Percentiles rank a stretch among this genome's conserved stretches.
phyloP scores from a whole-genome alignment of 2,888 invertebrate genomes.

The Sepiola atlantica region DNA sequence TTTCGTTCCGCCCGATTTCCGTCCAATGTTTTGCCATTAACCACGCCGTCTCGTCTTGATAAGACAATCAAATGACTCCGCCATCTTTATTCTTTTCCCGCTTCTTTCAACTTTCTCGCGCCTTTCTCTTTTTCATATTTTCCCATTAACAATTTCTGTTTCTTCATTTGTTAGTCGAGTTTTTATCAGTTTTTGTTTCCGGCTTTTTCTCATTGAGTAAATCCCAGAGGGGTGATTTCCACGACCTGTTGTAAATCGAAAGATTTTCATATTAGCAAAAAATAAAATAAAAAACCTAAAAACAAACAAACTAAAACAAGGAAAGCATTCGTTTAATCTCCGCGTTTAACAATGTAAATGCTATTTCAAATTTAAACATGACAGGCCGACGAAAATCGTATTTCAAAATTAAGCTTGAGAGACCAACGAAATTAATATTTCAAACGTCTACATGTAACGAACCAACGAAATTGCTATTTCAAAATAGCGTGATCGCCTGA shows the following conservation, averaged over 20 bases:
- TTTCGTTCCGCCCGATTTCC: constrained; percentile 32
- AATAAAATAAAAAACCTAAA: too few species aligned
- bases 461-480: too few species aligned
- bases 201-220: background rate
- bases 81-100: constrained; percentile 24
- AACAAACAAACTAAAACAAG: too few species aligned
- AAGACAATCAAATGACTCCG: background rate
- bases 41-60: constrained; percentile 32
- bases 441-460: too few species aligned
- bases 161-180: background rate
- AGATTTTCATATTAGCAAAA: background rate
- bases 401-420: too few species aligned
- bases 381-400: too few species aligned
- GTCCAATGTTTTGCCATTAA: constrained; percentile 32
- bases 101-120: constrained; percentile 12
- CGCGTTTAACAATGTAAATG: too few species aligned
- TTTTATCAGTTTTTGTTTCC: constrained; percentile 6
- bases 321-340: too few species aligned
- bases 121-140: constrained; percentile 32
- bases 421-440: too few species aligned
- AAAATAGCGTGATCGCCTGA: too few species aligned
- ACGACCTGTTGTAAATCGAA: background rate
- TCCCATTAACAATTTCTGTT: constrained; percentile 14
- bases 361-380: too few species aligned
- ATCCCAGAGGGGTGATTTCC: background rate